Evolutionary conservation across 2,888 invertebrate genomes (phyloP), one percentile per base, ranked within the genome.

Genomic region (Lucinisca nassula): DNA sequence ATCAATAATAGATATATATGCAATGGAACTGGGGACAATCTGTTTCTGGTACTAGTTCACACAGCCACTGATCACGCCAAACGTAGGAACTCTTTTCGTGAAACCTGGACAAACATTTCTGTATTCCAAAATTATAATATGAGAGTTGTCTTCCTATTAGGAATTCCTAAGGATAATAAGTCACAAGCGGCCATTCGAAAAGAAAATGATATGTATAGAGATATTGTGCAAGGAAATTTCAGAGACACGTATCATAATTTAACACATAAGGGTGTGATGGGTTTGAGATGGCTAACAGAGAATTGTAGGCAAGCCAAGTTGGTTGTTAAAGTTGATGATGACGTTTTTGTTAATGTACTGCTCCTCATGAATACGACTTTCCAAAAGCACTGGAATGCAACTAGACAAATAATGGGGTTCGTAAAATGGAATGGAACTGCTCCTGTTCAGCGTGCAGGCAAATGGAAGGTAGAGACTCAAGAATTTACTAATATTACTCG

Each of bases 181-280:
- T 88, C 89, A 0, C 93, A 94, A 83, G 67, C 84, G 0, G 70
- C 87, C 14, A 89, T 95, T n/a, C 92, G 93, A 77, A 92, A 93
- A 51, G 95, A 95, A 80, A 92, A 90, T 67, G 75, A 84, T 1
- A 73, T 92, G 0, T 90, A 93, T 79, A 84, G 88, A 2, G 95
- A 95, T 81, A 92, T 95, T n/a, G 90, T 95, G 21, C 94, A 95
- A 76, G 94, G 94, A 0, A 75, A 93, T 21, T 95, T 94, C 85
- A 27, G 83, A 21, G 95, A 95, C 78, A 84, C 92, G 0, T 95
- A 94, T 80, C 88, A 77, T 37, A 95, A 95, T 86, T 84, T 94
- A 24, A 95, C 94, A 1, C 91, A 92, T 76, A 95, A 95, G 85
- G 94, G 93, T 30, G 91, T 95, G 12, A 85, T 93, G 4, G 93